Evolutionary conservation across 2,888 invertebrate species (phyloP), one percentile per base, ranked within the genome.

Genomic region (Bedellia somnulentella): DNA sequence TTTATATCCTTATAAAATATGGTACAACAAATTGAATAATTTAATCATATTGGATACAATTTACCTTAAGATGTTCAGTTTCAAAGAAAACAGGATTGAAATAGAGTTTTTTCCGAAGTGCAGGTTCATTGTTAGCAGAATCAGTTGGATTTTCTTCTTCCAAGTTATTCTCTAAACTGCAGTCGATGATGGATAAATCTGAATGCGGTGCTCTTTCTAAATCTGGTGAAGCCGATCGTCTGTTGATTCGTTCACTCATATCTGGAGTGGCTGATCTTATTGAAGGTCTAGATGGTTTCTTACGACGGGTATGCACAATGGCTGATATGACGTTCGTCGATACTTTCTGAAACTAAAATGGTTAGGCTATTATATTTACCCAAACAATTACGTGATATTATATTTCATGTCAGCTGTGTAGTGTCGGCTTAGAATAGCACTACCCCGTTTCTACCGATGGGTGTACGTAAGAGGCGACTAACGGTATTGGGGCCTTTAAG

Each of bases 81-180:
- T 94, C 93, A 48, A 94, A 92, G 57, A 92, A 94, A 1, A 92
- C 90, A 0, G 92, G 92, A 62, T 92, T 93, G 48, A 93, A 93
- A 52, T 91, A 92, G 3, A 93, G 67, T 49, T 92, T 91, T 44
- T 85, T 82, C 34, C 91, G 77, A 5, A 84, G 80, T 1, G 51
- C 50, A 26, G 57, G 53, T 35, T 68, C 68, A 12, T 61, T 63
- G 37, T 57, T 55, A 15, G 59, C 51, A 51, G 66, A 35, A 70
- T 58, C 38, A 66, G 57, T 33, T 32, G 53, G 47, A 27, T 45
- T 18, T 9, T 18, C 5, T 9, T 18, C 5, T 9, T 18, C 18
- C 25, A 44, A 40, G 38, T 57, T 52, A 35, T 51, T 52, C 37
- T 75, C 64, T 11, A 59, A 34, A 34, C 56, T 57, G 32, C 64